Conservation (phyloP, 2,888 invertebrate species). For the Hirtodrosophila trivittata region DNA sequence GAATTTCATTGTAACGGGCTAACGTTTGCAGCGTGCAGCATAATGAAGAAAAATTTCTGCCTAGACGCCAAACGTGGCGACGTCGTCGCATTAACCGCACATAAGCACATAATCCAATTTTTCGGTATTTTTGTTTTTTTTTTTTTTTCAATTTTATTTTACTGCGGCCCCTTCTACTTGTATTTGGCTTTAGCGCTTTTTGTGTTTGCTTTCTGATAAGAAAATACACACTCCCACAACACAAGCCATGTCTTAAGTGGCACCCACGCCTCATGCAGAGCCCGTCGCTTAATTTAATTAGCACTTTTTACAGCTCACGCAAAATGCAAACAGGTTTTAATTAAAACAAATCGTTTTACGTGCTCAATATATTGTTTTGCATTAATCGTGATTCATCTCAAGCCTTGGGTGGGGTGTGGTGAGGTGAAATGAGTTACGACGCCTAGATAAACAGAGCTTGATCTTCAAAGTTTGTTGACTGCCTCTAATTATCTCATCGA, state of each 20-base stretch:
- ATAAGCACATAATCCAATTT: conserved; percentile 74
- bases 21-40: conserved; percentile 63
- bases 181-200: conserved; percentile 51
- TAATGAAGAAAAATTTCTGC: conserved; percentile 61
- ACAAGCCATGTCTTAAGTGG: not conserved
- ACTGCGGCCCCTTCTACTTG: conserved; percentile 30
- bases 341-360: conserved; percentile 65
- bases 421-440: not conserved
- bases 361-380: conserved; percentile 47
- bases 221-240: conserved; percentile 25
- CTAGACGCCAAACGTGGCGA: conserved; percentile 57
- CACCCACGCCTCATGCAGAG: not conserved
- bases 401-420: not conserved
- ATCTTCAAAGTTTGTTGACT: conserved; percentile 60
- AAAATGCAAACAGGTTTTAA: conserved; percentile 68
- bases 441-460: conserved; percentile 36
- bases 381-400: conserved; percentile 42
- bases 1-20: conserved; percentile 69
- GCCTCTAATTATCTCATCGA: conserved; percentile 35
- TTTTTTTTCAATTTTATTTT: conserved; percentile 27
- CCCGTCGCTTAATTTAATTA: conserved; percentile 67
- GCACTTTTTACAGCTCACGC: conserved; percentile 61
- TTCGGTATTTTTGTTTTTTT: no score
- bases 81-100: conserved; percentile 60
- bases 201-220: conserved; percentile 66